Evolutionary conservation across 2,888 invertebrate genomes (phyloP).

Genomic region (Dasysyrphus tricinctus): DNA sequence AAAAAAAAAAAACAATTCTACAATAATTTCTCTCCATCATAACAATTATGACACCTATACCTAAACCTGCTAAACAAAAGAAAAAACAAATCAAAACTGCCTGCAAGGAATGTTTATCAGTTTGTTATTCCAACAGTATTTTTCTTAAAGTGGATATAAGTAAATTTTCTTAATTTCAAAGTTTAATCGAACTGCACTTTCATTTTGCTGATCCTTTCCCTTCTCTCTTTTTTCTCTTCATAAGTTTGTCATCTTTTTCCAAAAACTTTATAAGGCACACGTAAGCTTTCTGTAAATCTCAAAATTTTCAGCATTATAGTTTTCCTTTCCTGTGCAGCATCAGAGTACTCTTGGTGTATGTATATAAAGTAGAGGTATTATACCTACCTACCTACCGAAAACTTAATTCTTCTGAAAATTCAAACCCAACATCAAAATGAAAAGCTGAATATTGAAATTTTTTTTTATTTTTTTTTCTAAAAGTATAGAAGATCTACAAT

Average conservation of each 20-base stretch:
- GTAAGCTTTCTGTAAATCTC: slow-evolving; percentile 40
- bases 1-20: background rate
- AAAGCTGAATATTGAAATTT: slow-evolving; percentile 59
- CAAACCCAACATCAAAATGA: slow-evolving; percentile 35
- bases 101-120: slow-evolving; percentile 40
- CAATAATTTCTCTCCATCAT: background rate
- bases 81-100: background rate
- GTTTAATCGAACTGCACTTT: slow-evolving; percentile 53
- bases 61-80: background rate
- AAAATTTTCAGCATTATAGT: slow-evolving; percentile 26
- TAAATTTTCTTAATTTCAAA: slow-evolving; percentile 71
- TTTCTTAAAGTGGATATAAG: slow-evolving; percentile 9
- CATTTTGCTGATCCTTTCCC: background rate
- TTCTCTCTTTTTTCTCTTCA: background rate
- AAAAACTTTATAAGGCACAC: slow-evolving; percentile 4
- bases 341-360: background rate
- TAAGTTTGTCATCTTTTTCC: slow-evolving; percentile 20
- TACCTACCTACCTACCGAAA: background rate
- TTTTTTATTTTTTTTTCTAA: slow-evolving; percentile 13
- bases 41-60: background rate
- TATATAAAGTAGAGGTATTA: background rate
- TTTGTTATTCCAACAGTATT: slow-evolving; percentile 47
- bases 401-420: slow-evolving; percentile 17
- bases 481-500: background rate
- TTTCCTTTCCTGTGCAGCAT: background rate